Percentiles rank a stretch among this genome's conserved stretches.
phyloP scores from a whole-genome alignment of 2,113 vertebrate species.

The Gasterosteus nipponicus region DNA sequence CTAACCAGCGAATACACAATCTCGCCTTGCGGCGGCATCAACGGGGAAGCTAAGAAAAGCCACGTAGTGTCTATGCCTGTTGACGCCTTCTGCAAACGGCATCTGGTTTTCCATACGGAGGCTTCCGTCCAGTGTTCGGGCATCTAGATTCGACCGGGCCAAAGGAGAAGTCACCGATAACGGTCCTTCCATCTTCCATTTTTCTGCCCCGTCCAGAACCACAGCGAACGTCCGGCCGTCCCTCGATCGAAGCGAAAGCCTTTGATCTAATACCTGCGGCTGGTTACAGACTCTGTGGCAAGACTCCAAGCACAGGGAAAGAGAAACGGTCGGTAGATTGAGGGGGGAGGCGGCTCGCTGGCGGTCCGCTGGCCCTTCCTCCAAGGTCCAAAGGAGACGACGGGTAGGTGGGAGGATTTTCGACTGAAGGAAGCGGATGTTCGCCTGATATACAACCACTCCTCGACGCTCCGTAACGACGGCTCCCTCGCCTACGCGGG shows the following conservation, averaged over 20 bases:
- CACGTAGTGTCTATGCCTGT: conserved; percentile 23
- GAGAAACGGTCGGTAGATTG: conserved; percentile 2
- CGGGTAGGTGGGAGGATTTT: conserved; percentile 23
- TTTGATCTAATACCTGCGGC: conserved; percentile 34
- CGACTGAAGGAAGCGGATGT: conserved; percentile 17
- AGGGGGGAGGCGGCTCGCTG: conserved; percentile 16
- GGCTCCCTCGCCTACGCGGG: neutral
- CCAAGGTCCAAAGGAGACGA: conserved; percentile 43
- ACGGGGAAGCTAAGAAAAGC: conserved; percentile 40
- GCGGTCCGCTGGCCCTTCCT: conserved; percentile 30
- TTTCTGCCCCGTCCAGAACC: conserved; percentile 15
- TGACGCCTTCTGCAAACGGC: conserved; percentile 30
- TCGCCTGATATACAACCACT: conserved; percentile 8
- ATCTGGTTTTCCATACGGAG: conserved; percentile 27
- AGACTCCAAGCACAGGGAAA: conserved; percentile 4
- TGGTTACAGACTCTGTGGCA: conserved; percentile 23
- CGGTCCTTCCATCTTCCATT: conserved; percentile 32
- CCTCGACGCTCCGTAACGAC: conserved; percentile 6
- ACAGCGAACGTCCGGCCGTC: neutral
- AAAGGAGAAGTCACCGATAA: conserved; percentile 30
- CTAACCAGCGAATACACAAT: conserved; percentile 37
- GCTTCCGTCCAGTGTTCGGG: conserved; percentile 34
- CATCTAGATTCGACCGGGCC: conserved; percentile 34
- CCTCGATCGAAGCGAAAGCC: conserved; percentile 15
- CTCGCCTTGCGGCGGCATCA: conserved; percentile 38